Conservation (phyloP, 2,888 invertebrate genomes). For the Rhagium mordax region DNA sequence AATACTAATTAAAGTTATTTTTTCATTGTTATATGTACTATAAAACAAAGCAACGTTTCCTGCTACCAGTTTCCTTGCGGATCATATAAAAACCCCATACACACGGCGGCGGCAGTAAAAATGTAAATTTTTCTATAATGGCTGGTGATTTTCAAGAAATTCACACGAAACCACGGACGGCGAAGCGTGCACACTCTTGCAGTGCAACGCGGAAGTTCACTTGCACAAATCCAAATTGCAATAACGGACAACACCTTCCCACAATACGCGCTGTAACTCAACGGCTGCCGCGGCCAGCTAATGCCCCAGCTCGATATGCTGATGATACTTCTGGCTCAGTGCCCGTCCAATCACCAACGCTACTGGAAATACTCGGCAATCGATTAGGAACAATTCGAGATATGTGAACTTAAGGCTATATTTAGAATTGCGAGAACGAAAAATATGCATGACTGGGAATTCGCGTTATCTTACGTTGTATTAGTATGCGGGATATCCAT, state of each 20-base stretch:
- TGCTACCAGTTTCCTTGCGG: neutral
- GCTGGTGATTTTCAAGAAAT: slow-evolving; percentile 26
- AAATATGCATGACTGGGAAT: too few species aligned
- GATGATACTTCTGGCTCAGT: slow-evolving; percentile 14
- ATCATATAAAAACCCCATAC: neutral
- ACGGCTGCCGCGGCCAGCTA: slow-evolving; percentile 25
- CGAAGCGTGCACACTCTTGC: slow-evolving; percentile 30
- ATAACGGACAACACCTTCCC: slow-evolving; percentile 41
- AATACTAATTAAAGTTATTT: neutral
- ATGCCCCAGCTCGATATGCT: slow-evolving; percentile 14
- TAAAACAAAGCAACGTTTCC: neutral
- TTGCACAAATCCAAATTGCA: slow-evolving; percentile 40
- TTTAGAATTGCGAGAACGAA: too few species aligned
- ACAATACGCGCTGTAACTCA: slow-evolving; percentile 31
- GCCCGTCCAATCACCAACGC: slow-evolving; percentile 16
- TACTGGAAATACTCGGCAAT: neutral
- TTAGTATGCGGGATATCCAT: too few species aligned
- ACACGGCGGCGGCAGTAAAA: slow-evolving; percentile 35
- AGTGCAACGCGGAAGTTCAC: slow-evolving; percentile 40
- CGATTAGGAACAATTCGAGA: neutral
- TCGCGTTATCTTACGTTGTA: too few species aligned
- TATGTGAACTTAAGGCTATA: neutral
- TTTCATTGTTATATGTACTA: neutral
- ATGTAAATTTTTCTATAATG: slow-evolving; percentile 45
- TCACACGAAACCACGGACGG: slow-evolving; percentile 29